These are phyloP conservation scores for Eilema caniola DNA, from an alignment of 2,888 invertebrate genomes.

Conservation along the genomic window DNA sequence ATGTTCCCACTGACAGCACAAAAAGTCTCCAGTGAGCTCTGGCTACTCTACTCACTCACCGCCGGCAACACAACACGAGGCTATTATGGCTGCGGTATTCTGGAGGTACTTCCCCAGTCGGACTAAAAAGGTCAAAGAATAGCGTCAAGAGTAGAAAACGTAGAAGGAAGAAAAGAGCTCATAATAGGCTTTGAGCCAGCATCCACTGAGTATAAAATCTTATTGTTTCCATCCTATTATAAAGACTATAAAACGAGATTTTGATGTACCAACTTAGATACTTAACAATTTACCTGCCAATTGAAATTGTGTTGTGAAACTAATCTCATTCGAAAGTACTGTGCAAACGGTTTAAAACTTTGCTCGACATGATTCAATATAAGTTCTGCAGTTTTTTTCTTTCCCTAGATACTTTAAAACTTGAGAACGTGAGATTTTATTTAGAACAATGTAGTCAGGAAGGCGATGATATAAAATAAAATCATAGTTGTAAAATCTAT, in stretches of 20 bases:
- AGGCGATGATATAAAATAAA: too few species aligned
- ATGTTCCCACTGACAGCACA: too few species aligned
- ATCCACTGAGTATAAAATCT: background rate
- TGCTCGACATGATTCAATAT: constrained; percentile 47
- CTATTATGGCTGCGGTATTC: too few species aligned
- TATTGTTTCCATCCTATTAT: constrained; percentile 2
- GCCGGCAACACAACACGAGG: too few species aligned
- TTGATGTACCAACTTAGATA: constrained; percentile 37
- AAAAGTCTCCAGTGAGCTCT: too few species aligned
- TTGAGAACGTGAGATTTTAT: constrained; percentile 39
- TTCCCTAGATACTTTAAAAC: constrained; percentile 25
- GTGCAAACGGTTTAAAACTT: constrained; percentile 48
- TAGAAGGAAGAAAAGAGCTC: background rate
- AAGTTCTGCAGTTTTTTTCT: constrained; percentile 39
- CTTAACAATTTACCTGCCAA: constrained; percentile 46
- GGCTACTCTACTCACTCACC: too few species aligned
- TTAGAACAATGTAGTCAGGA: background rate
- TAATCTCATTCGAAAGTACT: constrained; percentile 42
- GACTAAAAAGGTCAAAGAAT: background rate
- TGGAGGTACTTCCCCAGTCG: too few species aligned
- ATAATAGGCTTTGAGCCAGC: too few species aligned
- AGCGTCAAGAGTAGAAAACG: background rate
- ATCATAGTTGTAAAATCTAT: too few species aligned
- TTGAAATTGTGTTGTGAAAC: constrained; percentile 50
- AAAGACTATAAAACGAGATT: constrained; percentile 26